phyloP scores from a whole-genome alignment of 2,113 vertebrate species.

The Carettochelys insculpta region DNA sequence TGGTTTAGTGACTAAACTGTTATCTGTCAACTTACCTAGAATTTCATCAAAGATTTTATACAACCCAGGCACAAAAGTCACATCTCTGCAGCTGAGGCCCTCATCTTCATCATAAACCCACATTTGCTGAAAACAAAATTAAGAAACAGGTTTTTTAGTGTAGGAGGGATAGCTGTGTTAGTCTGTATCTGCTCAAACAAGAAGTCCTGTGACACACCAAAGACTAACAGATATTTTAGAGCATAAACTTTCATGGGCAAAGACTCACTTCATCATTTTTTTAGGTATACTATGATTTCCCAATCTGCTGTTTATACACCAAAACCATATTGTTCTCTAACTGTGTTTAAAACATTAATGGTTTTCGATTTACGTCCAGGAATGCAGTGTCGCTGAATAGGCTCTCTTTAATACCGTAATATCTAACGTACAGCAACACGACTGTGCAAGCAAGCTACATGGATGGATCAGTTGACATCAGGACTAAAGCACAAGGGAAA shows the following conservation, averaged over 20 bases:
- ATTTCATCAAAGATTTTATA: slow-evolving; percentile 99
- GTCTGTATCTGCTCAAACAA: no score
- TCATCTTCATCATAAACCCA: slow-evolving; percentile 93
- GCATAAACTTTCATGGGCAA: no score
- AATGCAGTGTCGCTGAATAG: not conserved
- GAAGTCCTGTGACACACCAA: no score
- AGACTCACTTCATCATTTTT: no score
- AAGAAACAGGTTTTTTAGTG: no score
- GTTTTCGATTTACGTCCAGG: fast-evolving
- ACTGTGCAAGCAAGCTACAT: not conserved
- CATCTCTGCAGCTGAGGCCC: slow-evolving; percentile 90
- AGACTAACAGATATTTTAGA: no score
- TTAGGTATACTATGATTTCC: not conserved
- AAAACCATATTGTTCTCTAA: not conserved
- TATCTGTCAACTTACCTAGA: slow-evolving; percentile 82
- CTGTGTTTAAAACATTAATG: fast-evolving
- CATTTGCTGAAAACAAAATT: slow-evolving; percentile 86
- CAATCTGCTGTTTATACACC: fast-evolving
- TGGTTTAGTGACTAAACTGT: fast-evolving
- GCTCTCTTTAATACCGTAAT: no score
- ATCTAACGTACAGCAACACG: not conserved
- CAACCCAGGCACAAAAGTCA: slow-evolving; percentile 95
- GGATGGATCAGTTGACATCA: not conserved
- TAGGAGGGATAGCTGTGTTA: no score
- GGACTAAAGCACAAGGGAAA: not conserved